Percentiles rank a stretch among this genome's conserved stretches.
Evolutionary conservation across 1,140 invertebrate genomes (phyloP).

Genomic region (Drosophila pandora): DNA sequence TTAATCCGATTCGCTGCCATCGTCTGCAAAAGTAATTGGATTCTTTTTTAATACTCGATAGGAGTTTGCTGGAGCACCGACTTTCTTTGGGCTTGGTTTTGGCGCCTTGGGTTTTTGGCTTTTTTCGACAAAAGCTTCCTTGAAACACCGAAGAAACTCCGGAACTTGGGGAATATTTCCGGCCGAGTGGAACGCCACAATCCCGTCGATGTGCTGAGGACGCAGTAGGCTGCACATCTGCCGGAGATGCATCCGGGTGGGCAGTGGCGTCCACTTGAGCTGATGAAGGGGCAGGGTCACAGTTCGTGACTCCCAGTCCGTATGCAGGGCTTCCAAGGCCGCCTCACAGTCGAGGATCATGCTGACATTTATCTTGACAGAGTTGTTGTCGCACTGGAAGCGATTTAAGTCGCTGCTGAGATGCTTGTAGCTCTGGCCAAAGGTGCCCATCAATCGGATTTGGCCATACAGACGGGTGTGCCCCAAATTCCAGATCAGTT

Average conservation of each 20-base stretch:
- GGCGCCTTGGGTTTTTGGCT: background rate
- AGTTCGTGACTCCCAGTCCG: no score
- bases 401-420: constrained; percentile 19
- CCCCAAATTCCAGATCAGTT: constrained; percentile 29
- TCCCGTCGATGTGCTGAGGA: constrained; percentile 50
- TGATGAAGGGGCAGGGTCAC: background rate
- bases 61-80: background rate
- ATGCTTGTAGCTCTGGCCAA: constrained; percentile 11
- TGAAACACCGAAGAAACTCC: constrained; percentile 41
- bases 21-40: background rate
- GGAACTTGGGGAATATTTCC: constrained; percentile 39
- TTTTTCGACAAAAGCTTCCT: constrained; percentile 4
- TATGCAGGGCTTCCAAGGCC: background rate
- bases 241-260: constrained; percentile 54
- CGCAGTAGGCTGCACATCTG: constrained; percentile 63
- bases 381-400: constrained; percentile 11
- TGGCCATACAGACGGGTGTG: constrained; percentile 45
- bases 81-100: background rate
- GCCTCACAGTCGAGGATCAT: background rate
- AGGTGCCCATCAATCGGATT: constrained; percentile 26
- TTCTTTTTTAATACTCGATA: background rate
- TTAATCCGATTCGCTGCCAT: background rate
- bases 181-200: constrained; percentile 37
- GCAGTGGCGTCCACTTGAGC: constrained; percentile 50
- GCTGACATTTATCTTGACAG: constrained; percentile 8